Base-by-base conservation (phyloP, 2,113 vertebrate genomes). In the Istiophorus platypterus region DNA sequence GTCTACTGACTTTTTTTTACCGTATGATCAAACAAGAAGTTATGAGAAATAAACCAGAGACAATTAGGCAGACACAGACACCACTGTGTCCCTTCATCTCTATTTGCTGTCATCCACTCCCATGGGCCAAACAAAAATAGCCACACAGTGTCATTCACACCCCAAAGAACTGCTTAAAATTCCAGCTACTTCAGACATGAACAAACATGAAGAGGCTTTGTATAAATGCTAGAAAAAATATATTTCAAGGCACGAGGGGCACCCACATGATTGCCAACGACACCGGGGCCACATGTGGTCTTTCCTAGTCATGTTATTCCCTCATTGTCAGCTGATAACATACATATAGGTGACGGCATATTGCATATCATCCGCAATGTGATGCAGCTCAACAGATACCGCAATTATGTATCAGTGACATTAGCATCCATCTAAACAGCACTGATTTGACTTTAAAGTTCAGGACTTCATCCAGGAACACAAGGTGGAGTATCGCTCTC, bases 181-280 rank as follows among this genome's bases (percentile, higher is more conserved):
- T 57, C 66, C 79, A 70, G 72, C 71, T 42, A 20, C 62, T 79
- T 81, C 39, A 85, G 24, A 75, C 67, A 27, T 24, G 72, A 41
- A 66, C 51, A 81, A 78, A 83, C 78, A 83, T 20, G 73, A 80
- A 37, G 4, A 31, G 31, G 54, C 75, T 81, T 75, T 85, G 70
- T 84, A 27, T 42, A 72, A 68, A 81, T 24, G 57, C 41, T 74
- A 47, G 57, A 51, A 49, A 51, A 49, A 82, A 80, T 78, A 52
- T 0, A 82, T 80, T 82, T 81, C 52, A 76, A 54, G 39, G 66
- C 58, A 62, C 41, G n/a, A 74, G 77, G 85, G 29, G 7, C 27
- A 7, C 56, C 90, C 88, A 91, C 86, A 91, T 90, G 85, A 74
- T 84, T 76, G 67, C 64, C 27, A 47, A 18, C 75, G 71, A 86